Evolutionary conservation across 2,113 vertebrate species (phyloP), one percentile per base, ranked within the genome.

Genomic region (Phodopus roborovskii): DNA sequence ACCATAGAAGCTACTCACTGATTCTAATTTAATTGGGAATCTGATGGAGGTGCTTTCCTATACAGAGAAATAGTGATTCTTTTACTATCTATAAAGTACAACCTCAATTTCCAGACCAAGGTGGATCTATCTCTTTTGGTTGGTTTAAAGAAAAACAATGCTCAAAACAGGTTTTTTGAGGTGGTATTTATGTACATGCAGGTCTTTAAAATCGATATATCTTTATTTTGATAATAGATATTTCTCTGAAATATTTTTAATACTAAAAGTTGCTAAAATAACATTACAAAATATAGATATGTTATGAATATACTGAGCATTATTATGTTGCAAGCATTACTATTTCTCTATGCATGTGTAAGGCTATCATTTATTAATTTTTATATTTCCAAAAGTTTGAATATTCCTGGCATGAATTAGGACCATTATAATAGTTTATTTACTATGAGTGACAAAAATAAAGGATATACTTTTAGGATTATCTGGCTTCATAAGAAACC

Each of bases 1-100:
- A 70, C 3, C 39, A 60, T 84, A 91, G 78, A 96, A 94, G 56
- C 13, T 86, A 96, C 88, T 92, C 58, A 82, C 30, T 88, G 45
- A 91, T 93, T 94, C 56, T 91, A 94, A 94, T 94, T 93, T 92
- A 94, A 93, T 84, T 95, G 90, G 45, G 16, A 88, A 94, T 79
- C 90, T 94, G 90, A 19, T 53, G 19, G 94, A 91, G 19, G 17
- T 89, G 56, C 8, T 91, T 92, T 96, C 12, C 5, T 92, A 0
- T 84, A 92, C 90, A 94, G 22, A 92, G 62, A 77, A 64, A 74
- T 12, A 56, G 15, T 24, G 19, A 11, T 88, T 95, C 26, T 4
- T 74, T 39, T 4, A 36, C 20, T 62, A 58, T 22, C 24, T 70
- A 88, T 0, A 68, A 95, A 92, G 26, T 87, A 30, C 83, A 78